Evolutionary conservation across 2,797 vertebrate genomes (phyloP).

Genomic region (Uromys caudimaculatus): DNA sequence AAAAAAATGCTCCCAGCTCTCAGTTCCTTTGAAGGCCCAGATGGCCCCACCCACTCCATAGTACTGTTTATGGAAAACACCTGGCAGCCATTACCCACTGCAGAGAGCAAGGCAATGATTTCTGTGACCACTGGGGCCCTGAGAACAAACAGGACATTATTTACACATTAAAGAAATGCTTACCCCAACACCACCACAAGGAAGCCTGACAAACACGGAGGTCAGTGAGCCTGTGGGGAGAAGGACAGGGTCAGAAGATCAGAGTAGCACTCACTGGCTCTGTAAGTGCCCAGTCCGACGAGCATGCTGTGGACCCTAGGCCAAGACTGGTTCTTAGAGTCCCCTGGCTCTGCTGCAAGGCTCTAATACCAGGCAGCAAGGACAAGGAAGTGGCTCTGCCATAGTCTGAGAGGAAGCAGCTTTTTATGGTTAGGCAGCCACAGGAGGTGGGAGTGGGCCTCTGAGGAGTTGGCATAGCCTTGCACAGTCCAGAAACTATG

Average conservation of each 20-base stretch:
- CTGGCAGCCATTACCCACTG: slow-evolving; percentile 92
- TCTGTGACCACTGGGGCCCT: slow-evolving; percentile 89
- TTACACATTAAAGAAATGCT: slow-evolving; percentile 89
- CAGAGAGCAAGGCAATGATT: slow-evolving; percentile 90
- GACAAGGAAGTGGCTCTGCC: neutral
- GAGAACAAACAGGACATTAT: slow-evolving; percentile 91
- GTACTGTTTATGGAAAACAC: slow-evolving; percentile 88
- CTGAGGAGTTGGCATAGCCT: neutral
- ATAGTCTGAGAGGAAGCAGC: neutral
- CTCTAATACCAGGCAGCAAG: neutral
- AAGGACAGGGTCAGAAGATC: slow-evolving; percentile 43
- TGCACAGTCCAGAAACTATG: neutral
- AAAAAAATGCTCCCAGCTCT: neutral
- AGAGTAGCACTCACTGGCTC: neutral
- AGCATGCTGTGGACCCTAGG: neutral
- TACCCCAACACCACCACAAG: slow-evolving; percentile 97
- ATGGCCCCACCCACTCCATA: slow-evolving; percentile 67
- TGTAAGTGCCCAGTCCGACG: too few species aligned
- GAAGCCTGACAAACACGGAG: slow-evolving; percentile 96
- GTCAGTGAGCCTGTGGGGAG: slow-evolving; percentile 92
- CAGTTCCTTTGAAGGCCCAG: slow-evolving; percentile 78
- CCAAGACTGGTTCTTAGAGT: neutral
- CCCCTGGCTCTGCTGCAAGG: fast-evolving
- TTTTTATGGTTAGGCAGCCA: neutral
- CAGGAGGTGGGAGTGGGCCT: neutral